These are phyloP conservation scores for Monopis laevigella DNA, from an alignment of 2,888 invertebrate species.

Conservation along the genomic window DNA sequence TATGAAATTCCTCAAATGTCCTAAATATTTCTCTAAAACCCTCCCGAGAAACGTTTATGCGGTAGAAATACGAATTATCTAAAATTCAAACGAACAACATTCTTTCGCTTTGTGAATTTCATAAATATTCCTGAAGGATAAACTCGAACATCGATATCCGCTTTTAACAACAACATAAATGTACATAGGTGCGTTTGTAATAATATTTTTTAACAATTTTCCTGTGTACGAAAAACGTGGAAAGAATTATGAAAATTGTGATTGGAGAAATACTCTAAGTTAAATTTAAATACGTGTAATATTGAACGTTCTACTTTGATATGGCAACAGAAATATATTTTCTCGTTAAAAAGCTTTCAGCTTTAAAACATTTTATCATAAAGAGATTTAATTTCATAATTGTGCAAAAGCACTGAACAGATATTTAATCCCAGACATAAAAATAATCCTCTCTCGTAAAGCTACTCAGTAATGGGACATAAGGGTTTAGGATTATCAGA, in stretches of 20 bases:
- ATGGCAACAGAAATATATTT: too few relatives aligned
- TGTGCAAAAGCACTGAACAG: too few relatives aligned
- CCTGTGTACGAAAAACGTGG: too few relatives aligned
- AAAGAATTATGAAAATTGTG: too few relatives aligned
- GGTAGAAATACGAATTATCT: slow-evolving; percentile 32
- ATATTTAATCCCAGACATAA: slow-evolving; percentile 63
- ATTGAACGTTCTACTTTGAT: too few relatives aligned
- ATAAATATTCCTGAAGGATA: slow-evolving; percentile 20
- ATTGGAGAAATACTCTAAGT: too few relatives aligned
- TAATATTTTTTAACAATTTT: too few relatives aligned
- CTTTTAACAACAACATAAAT: slow-evolving; percentile 25
- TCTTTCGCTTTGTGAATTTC: slow-evolving; percentile 23
- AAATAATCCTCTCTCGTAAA: slow-evolving; percentile 67
- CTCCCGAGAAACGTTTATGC: slow-evolving; percentile 22
- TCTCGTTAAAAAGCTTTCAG: too few relatives aligned
- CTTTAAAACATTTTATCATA: too few relatives aligned
- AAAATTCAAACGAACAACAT: slow-evolving; percentile 32
- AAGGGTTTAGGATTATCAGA: slow-evolving; percentile 60
- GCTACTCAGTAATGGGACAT: slow-evolving; percentile 63
- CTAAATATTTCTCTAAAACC: slow-evolving; percentile 15
- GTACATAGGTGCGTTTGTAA: too few relatives aligned
- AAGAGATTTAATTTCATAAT: too few relatives aligned
- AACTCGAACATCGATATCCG: slow-evolving; percentile 15
- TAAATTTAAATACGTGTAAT: too few relatives aligned
- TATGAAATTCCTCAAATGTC: slow-evolving; percentile 41